These are phyloP conservation scores for Mungos mungo DNA, from an alignment of 2,113 vertebrate genomes.

Conservation along the genomic window DNA sequence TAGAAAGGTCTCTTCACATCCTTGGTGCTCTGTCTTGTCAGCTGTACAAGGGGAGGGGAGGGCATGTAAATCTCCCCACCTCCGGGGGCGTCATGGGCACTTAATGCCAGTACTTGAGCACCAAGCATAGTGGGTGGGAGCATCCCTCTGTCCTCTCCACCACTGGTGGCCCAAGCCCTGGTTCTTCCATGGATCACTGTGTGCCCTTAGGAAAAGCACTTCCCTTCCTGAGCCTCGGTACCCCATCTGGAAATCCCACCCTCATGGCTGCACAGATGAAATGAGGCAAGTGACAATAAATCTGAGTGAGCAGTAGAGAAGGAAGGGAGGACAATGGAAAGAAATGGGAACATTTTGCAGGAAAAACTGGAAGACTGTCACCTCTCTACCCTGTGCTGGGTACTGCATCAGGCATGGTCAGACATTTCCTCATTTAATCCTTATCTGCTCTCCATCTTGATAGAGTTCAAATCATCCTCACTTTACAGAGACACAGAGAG, in stretches of 20 bases:
- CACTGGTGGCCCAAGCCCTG: not conserved
- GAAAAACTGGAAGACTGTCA: not conserved
- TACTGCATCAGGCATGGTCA: accelerated
- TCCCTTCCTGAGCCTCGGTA: not conserved
- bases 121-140: not conserved
- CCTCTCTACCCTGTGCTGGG: not conserved
- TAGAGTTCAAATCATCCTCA: not conserved
- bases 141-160: not conserved
- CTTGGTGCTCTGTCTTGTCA: not conserved
- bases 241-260: not conserved
- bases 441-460: not conserved
- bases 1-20: not conserved
- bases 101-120: accelerated
- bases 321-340: not conserved
- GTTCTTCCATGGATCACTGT: not conserved
- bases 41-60: not conserved
- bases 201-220: not conserved
- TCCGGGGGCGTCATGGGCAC: not conserved
- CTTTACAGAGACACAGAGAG: not conserved
- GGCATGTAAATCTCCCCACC: not conserved
- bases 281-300: not conserved
- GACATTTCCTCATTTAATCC: not conserved
- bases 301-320: not conserved
- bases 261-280: not conserved
- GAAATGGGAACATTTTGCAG: not conserved